These are phyloP conservation scores for Antechinus flavipes DNA, from an alignment of 2,113 vertebrate genomes.

Conservation along the genomic window DNA sequence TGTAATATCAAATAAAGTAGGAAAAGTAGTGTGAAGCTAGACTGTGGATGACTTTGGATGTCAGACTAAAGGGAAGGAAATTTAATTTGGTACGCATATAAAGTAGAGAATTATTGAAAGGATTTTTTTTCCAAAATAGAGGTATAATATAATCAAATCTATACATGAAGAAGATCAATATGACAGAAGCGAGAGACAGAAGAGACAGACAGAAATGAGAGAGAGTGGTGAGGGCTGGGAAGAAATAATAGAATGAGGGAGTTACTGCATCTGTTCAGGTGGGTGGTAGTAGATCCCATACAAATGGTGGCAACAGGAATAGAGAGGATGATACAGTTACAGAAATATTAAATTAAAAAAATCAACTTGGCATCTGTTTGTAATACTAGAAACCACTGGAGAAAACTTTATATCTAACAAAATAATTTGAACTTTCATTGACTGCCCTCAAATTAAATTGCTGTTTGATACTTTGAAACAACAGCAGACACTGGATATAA, in stretches of 20 bases:
- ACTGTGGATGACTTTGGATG: not conserved
- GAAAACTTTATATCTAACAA: constrained; percentile 63
- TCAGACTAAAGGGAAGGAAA: not conserved
- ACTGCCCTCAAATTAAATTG: constrained; percentile 48
- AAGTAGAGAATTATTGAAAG: not conserved
- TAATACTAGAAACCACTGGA: constrained; percentile 34
- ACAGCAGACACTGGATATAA: constrained; percentile 14
- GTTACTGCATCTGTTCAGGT: not conserved
- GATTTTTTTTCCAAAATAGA: not conserved
- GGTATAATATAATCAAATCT: not conserved
- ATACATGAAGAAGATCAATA: not conserved
- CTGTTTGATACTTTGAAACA: constrained; percentile 54
- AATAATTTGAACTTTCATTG: constrained; percentile 58
- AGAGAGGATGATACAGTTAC: not conserved
- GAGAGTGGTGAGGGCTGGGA: not conserved
- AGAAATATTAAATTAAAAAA: constrained; percentile 10
- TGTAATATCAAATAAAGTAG: not conserved
- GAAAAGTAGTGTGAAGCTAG: not conserved
- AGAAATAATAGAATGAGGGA: not conserved
- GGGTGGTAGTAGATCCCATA: not conserved
- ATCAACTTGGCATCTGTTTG: constrained; percentile 52
- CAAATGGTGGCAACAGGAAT: not conserved
- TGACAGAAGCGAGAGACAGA: not conserved
- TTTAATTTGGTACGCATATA: not conserved
- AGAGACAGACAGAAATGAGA: not conserved